Conservation (phyloP, 2,797 vertebrate genomes). For the Helarctos malayanus region DNA sequence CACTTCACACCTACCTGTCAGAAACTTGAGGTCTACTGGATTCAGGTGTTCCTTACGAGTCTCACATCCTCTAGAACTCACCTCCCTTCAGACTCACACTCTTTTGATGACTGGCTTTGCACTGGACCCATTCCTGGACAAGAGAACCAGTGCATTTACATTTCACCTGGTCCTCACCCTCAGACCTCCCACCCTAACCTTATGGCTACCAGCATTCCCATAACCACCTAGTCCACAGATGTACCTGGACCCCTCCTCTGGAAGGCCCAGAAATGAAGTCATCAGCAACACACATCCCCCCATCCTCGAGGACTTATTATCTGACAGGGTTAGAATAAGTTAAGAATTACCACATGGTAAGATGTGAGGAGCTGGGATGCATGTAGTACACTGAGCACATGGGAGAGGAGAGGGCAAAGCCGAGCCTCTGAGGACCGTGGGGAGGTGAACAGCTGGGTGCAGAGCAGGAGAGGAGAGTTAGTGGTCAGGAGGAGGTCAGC, state of each 20-base stretch:
- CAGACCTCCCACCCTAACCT: background rate
- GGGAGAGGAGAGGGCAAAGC: too few relatives aligned
- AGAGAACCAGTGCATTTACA: rapidly evolving
- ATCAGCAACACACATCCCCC: too few relatives aligned
- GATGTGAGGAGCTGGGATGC: rapidly evolving
- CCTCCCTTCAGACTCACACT: background rate
- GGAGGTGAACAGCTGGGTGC: rapidly evolving
- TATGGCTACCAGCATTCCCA: too few relatives aligned
- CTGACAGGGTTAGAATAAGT: background rate
- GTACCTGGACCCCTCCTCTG: too few relatives aligned
- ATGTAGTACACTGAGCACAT: rapidly evolving
- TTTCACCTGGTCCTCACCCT: background rate
- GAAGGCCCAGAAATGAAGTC: background rate
- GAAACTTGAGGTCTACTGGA: rapidly evolving
- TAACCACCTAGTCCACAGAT: too few relatives aligned
- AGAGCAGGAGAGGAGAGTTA: rapidly evolving
- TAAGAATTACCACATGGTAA: rapidly evolving
- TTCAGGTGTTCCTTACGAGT: rapidly evolving
- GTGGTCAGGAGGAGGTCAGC: background rate
- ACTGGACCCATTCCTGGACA: rapidly evolving
- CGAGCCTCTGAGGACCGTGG: background rate
- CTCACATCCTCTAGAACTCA: background rate
- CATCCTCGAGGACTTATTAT: background rate
- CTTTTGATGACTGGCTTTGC: rapidly evolving
- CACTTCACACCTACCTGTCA: background rate